These are phyloP conservation scores for Schizopygopsis malacanthus DNA, from an alignment of 2,797 vertebrate species.

Conservation along the genomic window DNA sequence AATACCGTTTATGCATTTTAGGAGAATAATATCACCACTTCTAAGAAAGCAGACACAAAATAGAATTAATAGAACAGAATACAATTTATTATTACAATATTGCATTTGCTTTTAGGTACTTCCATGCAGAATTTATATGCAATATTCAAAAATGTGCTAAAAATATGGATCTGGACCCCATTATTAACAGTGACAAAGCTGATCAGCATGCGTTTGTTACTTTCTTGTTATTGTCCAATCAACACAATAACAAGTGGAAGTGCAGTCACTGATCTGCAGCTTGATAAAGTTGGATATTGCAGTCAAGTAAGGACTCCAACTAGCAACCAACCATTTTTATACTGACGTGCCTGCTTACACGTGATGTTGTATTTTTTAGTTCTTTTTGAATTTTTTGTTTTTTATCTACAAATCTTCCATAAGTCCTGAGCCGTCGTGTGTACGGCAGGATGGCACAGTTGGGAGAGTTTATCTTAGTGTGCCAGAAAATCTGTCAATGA, in stretches of 20 bases:
- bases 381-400: neutral
- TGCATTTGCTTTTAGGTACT: neutral
- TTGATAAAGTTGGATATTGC: neutral
- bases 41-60: neutral
- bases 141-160: neutral
- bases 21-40: neutral
- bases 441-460: conserved; percentile 18
- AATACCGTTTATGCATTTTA: neutral
- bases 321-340: neutral
- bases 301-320: neutral
- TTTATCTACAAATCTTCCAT: conserved; percentile 5
- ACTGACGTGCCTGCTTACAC: neutral
- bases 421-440: neutral
- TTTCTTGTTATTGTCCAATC: neutral
- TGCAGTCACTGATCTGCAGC: neutral
- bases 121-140: neutral
- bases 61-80: neutral
- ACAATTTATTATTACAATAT: neutral
- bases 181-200: neutral
- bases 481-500: conserved; percentile 39
- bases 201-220: neutral
- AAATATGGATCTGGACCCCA: neutral
- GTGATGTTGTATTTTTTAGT: neutral
- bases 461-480: conserved; percentile 14
- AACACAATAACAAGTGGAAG: neutral